Evolutionary conservation across 2,797 vertebrate genomes (phyloP), one percentile per base, ranked within the genome.

Genomic region (Salarias fasciatus): DNA sequence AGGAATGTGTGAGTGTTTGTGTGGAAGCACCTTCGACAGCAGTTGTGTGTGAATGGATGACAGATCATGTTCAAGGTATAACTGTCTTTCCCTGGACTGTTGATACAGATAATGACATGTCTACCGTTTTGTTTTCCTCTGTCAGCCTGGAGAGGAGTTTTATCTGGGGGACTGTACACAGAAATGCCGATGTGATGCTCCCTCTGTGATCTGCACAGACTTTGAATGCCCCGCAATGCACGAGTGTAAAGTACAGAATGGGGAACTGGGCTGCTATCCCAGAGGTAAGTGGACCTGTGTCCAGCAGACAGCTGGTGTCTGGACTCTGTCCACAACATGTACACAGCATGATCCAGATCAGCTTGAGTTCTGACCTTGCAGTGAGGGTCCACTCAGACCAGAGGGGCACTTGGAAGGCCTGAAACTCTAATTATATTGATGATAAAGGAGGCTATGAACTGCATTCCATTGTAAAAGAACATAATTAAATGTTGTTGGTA

Each of bases 141-240:
- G n/a, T 68, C 57, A 95, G 94, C 67, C 85, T 13, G 93, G 89
- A 44, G 82, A 91, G 5, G 86, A 92, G 68, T 95, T 93, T 81
- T 92, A 91, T 52, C 60, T 75, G 14, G 82, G 89, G 5, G 78
- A 91, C 51, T 95, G 94, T 82, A 60, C 83, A 12, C 71, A 72
- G 12, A 90, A 57, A 38, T 95, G 94, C 64, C 75, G 2, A 37
- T 95, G 94, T 59, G 4, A 83, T 4, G 67, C 77, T 0, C 86
- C 91, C 1, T 66, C 40, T 1, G 28, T 77, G 5, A 80, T 72
- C 51, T 94, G 94, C 53, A 11, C 0, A 2, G 24, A 76, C 11
- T 58, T 72, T 28, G 79, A 69, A 3, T 95, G 94, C 0, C 89
- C 88, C 6, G 72, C 86, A 0, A 62, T 82, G 80, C 85, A 92